Evolutionary conservation across 2,888 invertebrate species (phyloP), one percentile per base, ranked within the genome.

Genomic region (Geophilus truncorum): DNA sequence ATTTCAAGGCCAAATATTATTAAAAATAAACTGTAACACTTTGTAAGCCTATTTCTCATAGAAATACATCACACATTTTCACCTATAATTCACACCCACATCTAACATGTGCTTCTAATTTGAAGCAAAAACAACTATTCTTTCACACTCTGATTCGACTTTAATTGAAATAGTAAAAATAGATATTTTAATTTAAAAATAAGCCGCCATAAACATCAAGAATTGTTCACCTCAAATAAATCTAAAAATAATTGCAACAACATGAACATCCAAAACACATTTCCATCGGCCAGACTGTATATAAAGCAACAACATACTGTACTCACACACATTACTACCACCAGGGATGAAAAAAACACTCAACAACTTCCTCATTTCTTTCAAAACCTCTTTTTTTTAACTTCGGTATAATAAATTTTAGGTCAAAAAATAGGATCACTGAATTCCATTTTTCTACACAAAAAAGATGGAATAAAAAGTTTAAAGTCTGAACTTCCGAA

Each of bases 371-470:
- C 70, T 70, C 70, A 70, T 70, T 70, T 70, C 28, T 28, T 70
- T 23, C 25, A n/a, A 12, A 23, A 51, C 51, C 51, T 18, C 7
- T 18, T 51, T 51, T 28, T 12, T 25, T 70, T 70, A 12, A 5
- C 25, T 62, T 18, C 45, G 45, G n/a, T n/a, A n/a, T n/a, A n/a
- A n/a, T 23, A 23, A 23, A 23, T 62, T 62, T 62, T 28, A 62
- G 62, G 62, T 25, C 62, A 57, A 57, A 57, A 57, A 57, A 57
- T 57, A 57, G 57, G 57, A 57, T 57, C 57, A 57, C 57, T 57
- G 23, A 57, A 21, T 57, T 15, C 18, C 21, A 57, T 21, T 4
- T 21, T 57, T 21, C 57, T 9, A 21, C 3, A 4, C 12, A 57
- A 57, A 57, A 57, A 62, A 62, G 5, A 9, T 2, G 25, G 25